A percentile compares a stretch with the other conserved stretches of the same genome.
phyloP scores from a whole-genome alignment of 2,888 invertebrate genomes.

The Yponomeuta evonymella region DNA sequence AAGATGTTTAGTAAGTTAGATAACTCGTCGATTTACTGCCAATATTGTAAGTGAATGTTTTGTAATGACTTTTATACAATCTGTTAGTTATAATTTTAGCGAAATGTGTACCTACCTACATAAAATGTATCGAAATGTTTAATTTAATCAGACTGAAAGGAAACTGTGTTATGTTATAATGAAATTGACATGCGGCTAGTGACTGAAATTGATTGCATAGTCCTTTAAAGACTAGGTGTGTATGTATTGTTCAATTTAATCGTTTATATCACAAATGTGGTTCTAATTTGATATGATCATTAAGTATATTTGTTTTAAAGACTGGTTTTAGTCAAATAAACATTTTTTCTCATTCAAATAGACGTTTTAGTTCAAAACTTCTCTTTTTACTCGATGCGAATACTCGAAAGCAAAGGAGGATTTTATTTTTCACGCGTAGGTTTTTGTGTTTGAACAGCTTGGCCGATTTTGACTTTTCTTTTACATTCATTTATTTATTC shows the following conservation, averaged over 20 bases:
- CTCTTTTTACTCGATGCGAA: too few relatives aligned
- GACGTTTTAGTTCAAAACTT: too few relatives aligned
- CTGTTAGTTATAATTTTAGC: background rate
- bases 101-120: background rate
- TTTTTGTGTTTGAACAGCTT: too few relatives aligned
- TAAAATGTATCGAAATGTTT: too few relatives aligned
- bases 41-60: background rate
- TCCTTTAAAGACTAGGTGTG: background rate
- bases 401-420: too few relatives aligned
- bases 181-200: background rate
- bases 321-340: constrained; percentile 19
- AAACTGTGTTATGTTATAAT: background rate
- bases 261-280: background rate
- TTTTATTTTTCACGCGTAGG: too few relatives aligned
- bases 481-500: too few relatives aligned
- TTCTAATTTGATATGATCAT: background rate
- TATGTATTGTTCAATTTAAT: background rate
- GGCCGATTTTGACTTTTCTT: too few relatives aligned
- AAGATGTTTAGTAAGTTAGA: too few relatives aligned
- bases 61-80: background rate
- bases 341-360: background rate
- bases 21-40: background rate
- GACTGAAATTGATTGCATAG: too few relatives aligned
- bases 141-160: background rate
- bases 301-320: constrained; percentile 7